Evolutionary conservation across 2,113 vertebrate genomes (phyloP).

Genomic region (Corydoras maculifer): DNA sequence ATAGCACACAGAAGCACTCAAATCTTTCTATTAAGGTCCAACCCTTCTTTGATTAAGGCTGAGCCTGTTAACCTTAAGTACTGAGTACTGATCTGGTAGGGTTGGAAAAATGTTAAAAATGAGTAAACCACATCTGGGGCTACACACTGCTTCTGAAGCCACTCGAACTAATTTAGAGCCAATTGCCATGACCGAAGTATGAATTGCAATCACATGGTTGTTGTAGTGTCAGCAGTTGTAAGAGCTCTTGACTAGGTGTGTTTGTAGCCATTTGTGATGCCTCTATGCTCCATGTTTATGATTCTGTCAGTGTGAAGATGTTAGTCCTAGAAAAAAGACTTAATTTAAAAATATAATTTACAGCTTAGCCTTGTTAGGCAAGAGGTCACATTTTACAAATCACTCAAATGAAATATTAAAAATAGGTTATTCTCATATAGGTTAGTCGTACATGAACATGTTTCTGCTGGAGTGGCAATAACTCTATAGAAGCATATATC

Average conservation of each 20-base stretch:
- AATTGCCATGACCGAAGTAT: conserved; percentile 71
- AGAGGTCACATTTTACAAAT: conserved; percentile 32
- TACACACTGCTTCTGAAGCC: conserved; percentile 72
- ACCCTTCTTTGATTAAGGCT: conserved; percentile 57
- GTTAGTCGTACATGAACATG: conserved; percentile 22
- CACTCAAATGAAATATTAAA: conserved; percentile 16
- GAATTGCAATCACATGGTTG: conserved; percentile 63
- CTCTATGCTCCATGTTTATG: conserved; percentile 37
- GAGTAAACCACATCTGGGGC: conserved; percentile 58
- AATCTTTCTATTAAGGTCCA: conserved; percentile 46
- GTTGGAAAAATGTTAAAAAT: conserved; percentile 56
- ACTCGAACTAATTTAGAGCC: conserved; percentile 72
- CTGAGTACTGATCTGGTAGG: conserved; percentile 60
- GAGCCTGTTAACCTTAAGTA: conserved; percentile 60
- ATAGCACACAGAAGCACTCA: conserved; percentile 30
- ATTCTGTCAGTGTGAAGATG: conserved; percentile 38
- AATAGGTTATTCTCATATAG: conserved; percentile 13
- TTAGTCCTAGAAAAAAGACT: conserved; percentile 43
- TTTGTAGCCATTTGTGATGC: conserved; percentile 39
- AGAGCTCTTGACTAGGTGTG: conserved; percentile 31
- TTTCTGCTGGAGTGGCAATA: not conserved
- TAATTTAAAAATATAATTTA: conserved; percentile 36
- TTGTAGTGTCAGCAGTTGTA: conserved; percentile 53
- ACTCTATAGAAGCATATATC: conserved; percentile 3
- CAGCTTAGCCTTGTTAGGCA: conserved; percentile 32